Base-by-base conservation (phyloP, 2,113 vertebrate genomes). In the Chloropsis cyanopogon region DNA sequence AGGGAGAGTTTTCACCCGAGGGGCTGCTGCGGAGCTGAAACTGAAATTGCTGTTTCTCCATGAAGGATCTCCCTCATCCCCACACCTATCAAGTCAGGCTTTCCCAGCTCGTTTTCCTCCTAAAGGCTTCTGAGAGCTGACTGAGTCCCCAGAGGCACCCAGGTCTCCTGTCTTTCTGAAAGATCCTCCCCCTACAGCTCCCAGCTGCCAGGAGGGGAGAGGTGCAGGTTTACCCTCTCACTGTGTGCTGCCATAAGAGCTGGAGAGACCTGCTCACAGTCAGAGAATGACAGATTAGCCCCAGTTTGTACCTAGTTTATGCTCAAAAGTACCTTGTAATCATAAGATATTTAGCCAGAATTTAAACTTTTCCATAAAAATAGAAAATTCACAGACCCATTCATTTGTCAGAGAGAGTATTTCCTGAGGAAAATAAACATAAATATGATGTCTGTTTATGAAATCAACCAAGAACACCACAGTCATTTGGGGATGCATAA, bases 111-210 rank as follows among this genome's bases (percentile, higher is more conserved):
- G 39, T 79, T 75, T 52, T 78, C 28, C 18, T 50, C 15, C 24
- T 50, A 53, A 73, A 31, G 24, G 6, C 57, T 78, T 33, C 18
- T 1, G 17, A 75, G 22, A 88, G 64, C n/a, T 52, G 64, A 57
- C 6, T 0, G 1, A 92, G n/a, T 7, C 8, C 26, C 16, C 0
- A 0, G 11, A 78, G 71, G 37, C 41, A 56, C 7, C 7, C 69
- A 73, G 41, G 20, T 61, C 66, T 37, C 26, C 44, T 12, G 6
- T 28, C 50, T 78, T 28, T 37, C 69, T 37, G 16, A 23, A 39
- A 56, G 65, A 71, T 54, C 42, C 50, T 91, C 33, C 3, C 2
- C 13, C 29, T 81, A 16, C 1, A 1, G 25, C 41, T 80, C 23
- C 19, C 3, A 4, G 29, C 22, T 69, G 25, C 44, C 9, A 3